A percentile compares a stretch with the other conserved stretches of the same genome.
These are phyloP conservation scores for Drosophila aff. DNA, from an alignment of 1,140 invertebrate genomes.

Conservation along the genomic window DNA sequence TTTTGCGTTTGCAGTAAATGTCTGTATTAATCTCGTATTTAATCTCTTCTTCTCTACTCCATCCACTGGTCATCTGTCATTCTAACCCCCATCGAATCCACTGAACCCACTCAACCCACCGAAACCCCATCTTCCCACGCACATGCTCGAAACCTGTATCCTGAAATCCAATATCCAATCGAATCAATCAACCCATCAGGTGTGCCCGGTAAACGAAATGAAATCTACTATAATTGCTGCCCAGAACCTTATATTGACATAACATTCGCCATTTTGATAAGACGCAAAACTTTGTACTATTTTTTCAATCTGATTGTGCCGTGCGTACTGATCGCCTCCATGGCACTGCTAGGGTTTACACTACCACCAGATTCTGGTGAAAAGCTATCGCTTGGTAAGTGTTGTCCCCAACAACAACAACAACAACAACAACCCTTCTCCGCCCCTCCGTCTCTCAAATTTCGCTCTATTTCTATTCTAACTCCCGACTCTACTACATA, in stretches of 20 bases:
- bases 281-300: conserved; percentile 99
- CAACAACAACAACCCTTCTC: not conserved
- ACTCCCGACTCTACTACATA: conserved; percentile 8
- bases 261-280: conserved; percentile 98
- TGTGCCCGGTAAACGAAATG: conserved; percentile 96
- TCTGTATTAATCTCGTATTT: conserved; percentile 22
- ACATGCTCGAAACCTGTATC: conserved; percentile 9
- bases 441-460: conserved; percentile 36
- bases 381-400: conserved; percentile 98
- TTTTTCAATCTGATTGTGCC: conserved; percentile 99
- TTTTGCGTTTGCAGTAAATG: conserved; percentile 19
- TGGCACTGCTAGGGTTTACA: conserved; percentile 99
- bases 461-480: conserved; percentile 18
- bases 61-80: conserved; percentile 18
- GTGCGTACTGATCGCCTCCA: conserved; percentile 99
- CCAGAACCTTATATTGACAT: conserved; percentile 99
- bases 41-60: conserved; percentile 38
- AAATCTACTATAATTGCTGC: conserved; percentile 97
- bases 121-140: not conserved
- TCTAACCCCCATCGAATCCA: not conserved
- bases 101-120: not conserved
- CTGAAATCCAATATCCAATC: not conserved
- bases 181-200: conserved; percentile 86
- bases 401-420: conserved; percentile 26
- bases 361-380: conserved; percentile 99